Base-by-base conservation (phyloP, 2,888 invertebrate species). In the Heliconius sara region DNA sequence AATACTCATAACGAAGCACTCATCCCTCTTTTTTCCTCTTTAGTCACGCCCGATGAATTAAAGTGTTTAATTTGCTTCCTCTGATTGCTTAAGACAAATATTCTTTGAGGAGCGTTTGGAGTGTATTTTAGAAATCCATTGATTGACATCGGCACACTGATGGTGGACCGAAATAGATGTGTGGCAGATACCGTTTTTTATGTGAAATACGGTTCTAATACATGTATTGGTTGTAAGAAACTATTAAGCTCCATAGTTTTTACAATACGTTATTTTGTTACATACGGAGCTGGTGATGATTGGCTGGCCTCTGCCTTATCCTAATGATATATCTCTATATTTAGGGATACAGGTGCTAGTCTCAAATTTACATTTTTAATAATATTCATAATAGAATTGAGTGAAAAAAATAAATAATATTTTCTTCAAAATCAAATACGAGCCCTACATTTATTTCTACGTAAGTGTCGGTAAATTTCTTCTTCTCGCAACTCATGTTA, bases 61-160 rank as follows among this genome's bases (percentile, higher is more conserved):
- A 93, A 94, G 92, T 93, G 91, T 92, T 95, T 94, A 95, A 95
- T 95, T 95, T 94, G 94, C 94, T 90, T 91, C 91, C 88, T 89
- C 86, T 88, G 88, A 91, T 89, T 89, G 87, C 84, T 83, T 81
- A 89, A 92, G 92, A 93, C 92, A 87, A 90, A 94, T 92, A 68
- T 27, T 78, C 47, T 76, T 76, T 72, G 87, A 89, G 84, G 85
- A 83, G 85, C 85, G 87, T 86, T 88, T 19, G 89, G 88, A 92
- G 92, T 83, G 89, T 87, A 85, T 89, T 87, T 86, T 86, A 83
- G 87, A 88, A 85, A 83, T 60, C 83, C 87, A 87, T 85, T 89
- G 91, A 92, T 89, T 91, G 92, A 91, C 89, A 87, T 85, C 84
- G 83, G 85, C 82, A 86, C 89, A 89, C 86, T 89, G 89, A 85